Evolutionary conservation across 2,113 vertebrate genomes (phyloP).

Genomic region (Gadus macrocephalus): DNA sequence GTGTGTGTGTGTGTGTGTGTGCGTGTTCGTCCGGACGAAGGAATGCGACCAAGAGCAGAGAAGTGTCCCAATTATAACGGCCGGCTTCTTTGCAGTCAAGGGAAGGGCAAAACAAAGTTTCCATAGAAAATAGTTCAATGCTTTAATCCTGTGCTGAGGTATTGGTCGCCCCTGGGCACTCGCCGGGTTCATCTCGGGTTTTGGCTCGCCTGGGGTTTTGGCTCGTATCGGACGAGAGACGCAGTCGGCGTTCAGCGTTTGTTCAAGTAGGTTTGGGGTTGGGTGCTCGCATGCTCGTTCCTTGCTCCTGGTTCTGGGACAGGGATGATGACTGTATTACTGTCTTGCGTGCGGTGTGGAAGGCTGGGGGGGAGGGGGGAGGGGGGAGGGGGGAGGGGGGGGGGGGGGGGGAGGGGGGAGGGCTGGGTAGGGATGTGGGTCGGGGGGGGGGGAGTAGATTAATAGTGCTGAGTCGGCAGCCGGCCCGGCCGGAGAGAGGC

Average conservation of each 20-base stretch:
- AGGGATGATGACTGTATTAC: no score
- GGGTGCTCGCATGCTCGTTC: no score
- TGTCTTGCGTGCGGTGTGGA: not conserved
- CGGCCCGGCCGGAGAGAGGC: conserved; percentile 24
- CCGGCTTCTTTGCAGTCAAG: conserved; percentile 40
- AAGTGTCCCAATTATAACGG: conserved; percentile 54
- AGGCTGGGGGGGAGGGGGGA: conserved; percentile 1
- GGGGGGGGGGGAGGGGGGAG: conserved; percentile 7
- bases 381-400: conserved; percentile 1
- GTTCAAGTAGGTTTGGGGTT: no score
- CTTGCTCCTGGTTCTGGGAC: no score
- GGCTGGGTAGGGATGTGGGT: not conserved
- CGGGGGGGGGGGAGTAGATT: conserved; percentile 15
- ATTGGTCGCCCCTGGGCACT: not conserved
- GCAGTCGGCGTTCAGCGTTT: no score
- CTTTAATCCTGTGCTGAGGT: not conserved
- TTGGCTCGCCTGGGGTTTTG: not conserved
- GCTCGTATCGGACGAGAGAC: not conserved
- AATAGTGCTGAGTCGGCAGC: conserved; percentile 61
- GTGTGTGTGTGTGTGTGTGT: no score
- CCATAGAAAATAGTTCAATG: not conserved
- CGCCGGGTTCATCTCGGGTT: not conserved
- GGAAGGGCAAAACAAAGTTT: conserved; percentile 20
- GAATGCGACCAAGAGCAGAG: not conserved
- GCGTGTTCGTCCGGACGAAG: not conserved